Conservation (phyloP, 37 sponge, comb jelly and placozoan genomes). For the Cladorhizidae sp. region DNA sequence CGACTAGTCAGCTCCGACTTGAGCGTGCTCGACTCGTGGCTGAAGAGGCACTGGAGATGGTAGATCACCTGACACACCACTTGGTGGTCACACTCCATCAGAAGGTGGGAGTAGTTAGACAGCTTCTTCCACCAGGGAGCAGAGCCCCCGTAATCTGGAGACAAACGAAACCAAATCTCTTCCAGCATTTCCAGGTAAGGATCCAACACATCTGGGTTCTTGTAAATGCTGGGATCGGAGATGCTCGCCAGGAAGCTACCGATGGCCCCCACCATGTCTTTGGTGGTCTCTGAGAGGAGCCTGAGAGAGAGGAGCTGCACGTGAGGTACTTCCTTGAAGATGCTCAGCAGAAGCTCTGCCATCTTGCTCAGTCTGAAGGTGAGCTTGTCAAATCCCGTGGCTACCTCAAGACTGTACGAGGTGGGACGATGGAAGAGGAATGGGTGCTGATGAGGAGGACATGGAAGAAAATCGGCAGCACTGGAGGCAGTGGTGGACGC, state of each 20-base stretch:
- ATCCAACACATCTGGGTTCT: slow-evolving; percentile 57
- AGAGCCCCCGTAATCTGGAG: slow-evolving; percentile 38
- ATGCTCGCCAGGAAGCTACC: slow-evolving; percentile 52
- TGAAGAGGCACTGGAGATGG: slow-evolving; percentile 66
- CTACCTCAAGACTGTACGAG: slow-evolving; percentile 23
- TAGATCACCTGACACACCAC: slow-evolving; percentile 41
- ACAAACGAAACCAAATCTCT: slow-evolving; percentile 58
- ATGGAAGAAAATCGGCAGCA: neutral
- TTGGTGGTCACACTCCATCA: slow-evolving; percentile 16
- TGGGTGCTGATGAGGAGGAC: too few relatives aligned
- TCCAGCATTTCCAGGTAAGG: slow-evolving; percentile 66
- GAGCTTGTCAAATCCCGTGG: slow-evolving; percentile 39
- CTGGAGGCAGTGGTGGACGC: neutral
- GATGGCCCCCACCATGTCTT: slow-evolving; percentile 46
- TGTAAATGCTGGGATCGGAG: slow-evolving; percentile 19
- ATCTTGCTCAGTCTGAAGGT: slow-evolving; percentile 48
- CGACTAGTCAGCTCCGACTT: slow-evolving; percentile 46
- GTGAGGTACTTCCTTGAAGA: slow-evolving; percentile 48
- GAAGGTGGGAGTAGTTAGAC: slow-evolving; percentile 33
- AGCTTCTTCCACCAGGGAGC: slow-evolving; percentile 60
- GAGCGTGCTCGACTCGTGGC: slow-evolving; percentile 43
- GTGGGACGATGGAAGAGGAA: neutral
- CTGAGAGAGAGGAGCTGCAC: slow-evolving; percentile 74
- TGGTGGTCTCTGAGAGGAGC: slow-evolving; percentile 55
- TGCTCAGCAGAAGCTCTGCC: slow-evolving; percentile 41